Evolutionary conservation across 2,888 invertebrate genomes (phyloP).

Genomic region (Trichacis sp.): DNA sequence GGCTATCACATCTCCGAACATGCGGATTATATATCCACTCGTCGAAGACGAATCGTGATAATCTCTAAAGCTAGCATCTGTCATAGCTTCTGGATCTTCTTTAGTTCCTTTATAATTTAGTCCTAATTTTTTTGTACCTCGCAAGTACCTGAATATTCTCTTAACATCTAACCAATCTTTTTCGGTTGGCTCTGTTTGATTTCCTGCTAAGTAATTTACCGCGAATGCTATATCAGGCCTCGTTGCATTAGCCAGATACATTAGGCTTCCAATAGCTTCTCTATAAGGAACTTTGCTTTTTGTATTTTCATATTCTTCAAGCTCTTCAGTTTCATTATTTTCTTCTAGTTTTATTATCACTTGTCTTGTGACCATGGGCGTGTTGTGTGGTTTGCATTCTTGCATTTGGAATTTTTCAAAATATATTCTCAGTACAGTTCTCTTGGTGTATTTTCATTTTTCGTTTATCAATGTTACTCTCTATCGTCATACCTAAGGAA

Average conservation of each 20-base stretch:
- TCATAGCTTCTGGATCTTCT: constrained; percentile 32
- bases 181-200: constrained; percentile 17
- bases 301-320: constrained; percentile 5
- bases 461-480: constrained; percentile 31
- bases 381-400: constrained; percentile 20
- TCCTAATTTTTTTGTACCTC: constrained; percentile 17
- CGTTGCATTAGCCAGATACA: too few relatives aligned
- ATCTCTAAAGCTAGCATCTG: constrained; percentile 46
- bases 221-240: too few relatives aligned
- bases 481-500: too few relatives aligned
- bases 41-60: too few relatives aligned
- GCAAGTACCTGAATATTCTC: too few relatives aligned
- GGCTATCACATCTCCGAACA: too few relatives aligned
- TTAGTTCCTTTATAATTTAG: constrained; percentile 14
- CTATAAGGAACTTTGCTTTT: constrained; percentile 24
- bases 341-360: constrained; percentile 1
- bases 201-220: too few relatives aligned
- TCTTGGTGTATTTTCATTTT: constrained; percentile 12
- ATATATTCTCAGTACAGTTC: constrained; percentile 22
- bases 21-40: constrained; percentile 30
- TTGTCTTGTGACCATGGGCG: constrained; percentile 38
- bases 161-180: too few relatives aligned
- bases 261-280: constrained; percentile 42
- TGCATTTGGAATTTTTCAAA: constrained; percentile 22
- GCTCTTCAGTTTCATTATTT: too few relatives aligned